These are phyloP conservation scores for Brenthis hecate DNA, from an alignment of 2,888 invertebrate species.

Conservation along the genomic window DNA sequence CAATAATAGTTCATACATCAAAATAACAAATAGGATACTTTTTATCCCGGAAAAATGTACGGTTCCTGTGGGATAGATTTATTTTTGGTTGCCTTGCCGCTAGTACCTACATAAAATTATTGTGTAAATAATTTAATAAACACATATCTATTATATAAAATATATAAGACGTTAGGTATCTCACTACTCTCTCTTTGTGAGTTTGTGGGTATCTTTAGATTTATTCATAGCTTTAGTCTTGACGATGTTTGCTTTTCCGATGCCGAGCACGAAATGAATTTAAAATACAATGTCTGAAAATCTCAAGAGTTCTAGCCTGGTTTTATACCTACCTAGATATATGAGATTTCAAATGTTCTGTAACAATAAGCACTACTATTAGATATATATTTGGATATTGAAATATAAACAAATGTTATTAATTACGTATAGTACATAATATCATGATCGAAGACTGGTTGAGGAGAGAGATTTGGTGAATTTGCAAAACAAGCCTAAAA, in stretches of 20 bases:
- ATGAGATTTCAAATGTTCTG: background rate
- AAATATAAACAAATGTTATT: too few relatives aligned
- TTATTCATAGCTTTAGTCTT: slow-evolving; percentile 18
- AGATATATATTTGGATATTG: too few relatives aligned
- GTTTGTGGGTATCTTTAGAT: slow-evolving; percentile 1
- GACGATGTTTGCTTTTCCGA: slow-evolving; percentile 19
- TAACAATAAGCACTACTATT: background rate
- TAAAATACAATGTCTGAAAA: slow-evolving; percentile 16
- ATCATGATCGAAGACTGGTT: too few relatives aligned
- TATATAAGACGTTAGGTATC: background rate
- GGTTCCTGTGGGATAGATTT: too few relatives aligned
- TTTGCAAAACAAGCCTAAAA: too few relatives aligned
- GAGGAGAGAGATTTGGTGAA: too few relatives aligned
- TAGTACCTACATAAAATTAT: too few relatives aligned
- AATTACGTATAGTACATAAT: too few relatives aligned
- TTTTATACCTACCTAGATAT: background rate
- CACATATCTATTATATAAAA: background rate
- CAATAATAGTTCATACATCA: too few relatives aligned
- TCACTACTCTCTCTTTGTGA: slow-evolving; percentile 1
- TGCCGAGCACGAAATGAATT: slow-evolving; percentile 17
- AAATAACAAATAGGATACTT: too few relatives aligned
- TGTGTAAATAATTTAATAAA: background rate
- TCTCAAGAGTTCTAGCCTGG: slow-evolving; percentile 1
- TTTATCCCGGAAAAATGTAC: too few relatives aligned
- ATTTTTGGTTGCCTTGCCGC: too few relatives aligned